Percentiles rank a stretch among this genome's conserved stretches.
These are phyloP conservation scores for Sebastes aleutianus DNA, from an alignment of 2,797 vertebrate genomes.

Conservation along the genomic window DNA sequence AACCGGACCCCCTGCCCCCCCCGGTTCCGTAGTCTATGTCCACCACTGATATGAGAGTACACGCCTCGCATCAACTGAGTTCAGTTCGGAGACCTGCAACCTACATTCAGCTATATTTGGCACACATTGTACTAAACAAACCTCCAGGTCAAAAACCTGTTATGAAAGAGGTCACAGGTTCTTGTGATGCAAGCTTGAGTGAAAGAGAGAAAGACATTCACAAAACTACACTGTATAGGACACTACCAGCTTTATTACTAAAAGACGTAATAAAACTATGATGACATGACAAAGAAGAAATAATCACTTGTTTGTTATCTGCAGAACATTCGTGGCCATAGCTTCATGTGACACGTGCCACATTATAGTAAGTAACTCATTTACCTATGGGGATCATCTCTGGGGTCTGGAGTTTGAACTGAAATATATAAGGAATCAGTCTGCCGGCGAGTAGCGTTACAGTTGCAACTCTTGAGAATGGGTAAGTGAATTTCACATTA, in stretches of 20 bases:
- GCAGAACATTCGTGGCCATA: neutral
- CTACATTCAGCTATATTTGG: neutral
- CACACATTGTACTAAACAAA: neutral
- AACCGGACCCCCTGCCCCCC: too few species aligned
- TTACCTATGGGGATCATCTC: conserved; percentile 6
- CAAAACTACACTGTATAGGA: neutral
- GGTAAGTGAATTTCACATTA: conserved; percentile 23
- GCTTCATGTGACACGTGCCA: neutral
- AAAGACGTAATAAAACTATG: neutral
- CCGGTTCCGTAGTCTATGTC: neutral
- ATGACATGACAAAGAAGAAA: neutral
- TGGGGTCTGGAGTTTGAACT: conserved; percentile 54
- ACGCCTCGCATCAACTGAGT: neutral
- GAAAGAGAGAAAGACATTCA: neutral
- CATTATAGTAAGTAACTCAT: conserved; percentile 33
- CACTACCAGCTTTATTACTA: neutral
- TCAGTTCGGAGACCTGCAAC: neutral
- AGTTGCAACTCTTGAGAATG: neutral
- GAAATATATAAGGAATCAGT: neutral
- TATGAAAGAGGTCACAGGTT: conserved; percentile 20
- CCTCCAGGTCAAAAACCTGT: neutral
- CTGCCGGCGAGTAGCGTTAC: neutral
- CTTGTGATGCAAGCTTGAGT: neutral
- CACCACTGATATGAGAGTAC: neutral
- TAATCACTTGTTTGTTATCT: neutral